Percentiles rank a stretch among this genome's conserved stretches.
Evolutionary conservation across 92 coral and sea anemone species (phyloP).

Genomic region (Porites cylindrica): DNA sequence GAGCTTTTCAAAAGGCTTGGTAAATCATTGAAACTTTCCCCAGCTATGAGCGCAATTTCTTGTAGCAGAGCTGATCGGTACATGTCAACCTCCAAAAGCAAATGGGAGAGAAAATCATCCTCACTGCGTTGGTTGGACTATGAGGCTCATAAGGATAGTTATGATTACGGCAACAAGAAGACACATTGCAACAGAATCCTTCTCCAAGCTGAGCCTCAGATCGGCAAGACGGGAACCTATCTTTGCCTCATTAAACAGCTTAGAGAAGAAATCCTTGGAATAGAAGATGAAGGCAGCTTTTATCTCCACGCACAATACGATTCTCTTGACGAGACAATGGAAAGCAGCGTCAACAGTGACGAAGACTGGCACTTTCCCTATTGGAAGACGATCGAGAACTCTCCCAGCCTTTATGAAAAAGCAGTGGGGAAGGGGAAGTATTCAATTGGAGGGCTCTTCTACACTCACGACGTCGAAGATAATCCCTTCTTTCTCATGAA

Average conservation of each 20-base stretch:
- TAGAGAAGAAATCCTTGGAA: not conserved
- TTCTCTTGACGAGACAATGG: not conserved
- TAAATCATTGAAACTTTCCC: too few relatives aligned
- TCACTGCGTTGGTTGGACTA: constrained; percentile 44
- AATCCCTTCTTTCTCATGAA: constrained; percentile 24
- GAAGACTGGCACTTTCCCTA: constrained; percentile 33
- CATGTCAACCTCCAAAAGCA: constrained; percentile 15
- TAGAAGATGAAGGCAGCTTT: constrained; percentile 4
- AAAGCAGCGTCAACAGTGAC: not conserved
- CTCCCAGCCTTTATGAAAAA: constrained; percentile 33
- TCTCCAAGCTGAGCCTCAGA: constrained; percentile 68
- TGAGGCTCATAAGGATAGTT: constrained; percentile 47
- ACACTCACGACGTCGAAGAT: constrained; percentile 44
- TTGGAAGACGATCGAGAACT: constrained; percentile 46
- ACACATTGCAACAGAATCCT: constrained; percentile 56
- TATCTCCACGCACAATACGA: not conserved
- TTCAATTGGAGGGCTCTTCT: constrained; percentile 44
- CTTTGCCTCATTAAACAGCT: constrained; percentile 26
- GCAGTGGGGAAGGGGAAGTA: constrained; percentile 43
- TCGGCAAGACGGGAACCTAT: constrained; percentile 64
- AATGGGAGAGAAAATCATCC: not conserved
- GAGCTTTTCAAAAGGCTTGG: too few relatives aligned
- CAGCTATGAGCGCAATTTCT: constrained; percentile 46
- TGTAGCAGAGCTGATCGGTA: constrained; percentile 41
- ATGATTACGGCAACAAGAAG: constrained; percentile 27